A percentile compares a stretch with the other conserved stretches of the same genome.
These are phyloP conservation scores for Miopithecus talapoin DNA, from an alignment of 2,797 vertebrate genomes.

Conservation along the genomic window DNA sequence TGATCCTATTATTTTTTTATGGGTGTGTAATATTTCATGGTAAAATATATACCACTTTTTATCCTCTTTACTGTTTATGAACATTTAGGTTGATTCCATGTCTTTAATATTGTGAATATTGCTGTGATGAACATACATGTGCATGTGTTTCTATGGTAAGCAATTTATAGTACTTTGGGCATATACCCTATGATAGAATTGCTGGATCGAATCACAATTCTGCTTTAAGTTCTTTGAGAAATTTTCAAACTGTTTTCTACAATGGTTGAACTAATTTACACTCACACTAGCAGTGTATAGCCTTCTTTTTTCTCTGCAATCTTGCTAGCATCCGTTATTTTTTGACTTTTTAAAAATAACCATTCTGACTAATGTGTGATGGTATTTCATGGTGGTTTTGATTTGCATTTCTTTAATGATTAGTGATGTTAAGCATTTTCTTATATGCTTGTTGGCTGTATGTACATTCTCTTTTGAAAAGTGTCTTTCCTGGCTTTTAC, in stretches of 20 bases:
- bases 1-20: neutral
- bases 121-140: neutral
- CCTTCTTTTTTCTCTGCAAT: no score
- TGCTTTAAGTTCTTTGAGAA: neutral
- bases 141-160: neutral
- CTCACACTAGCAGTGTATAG: no score
- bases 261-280: no score
- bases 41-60: neutral
- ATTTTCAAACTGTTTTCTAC: no score
- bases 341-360: no score
- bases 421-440: neutral
- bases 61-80: neutral
- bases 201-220: neutral
- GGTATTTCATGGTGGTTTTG: neutral
- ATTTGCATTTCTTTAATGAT: neutral
- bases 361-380: no score
- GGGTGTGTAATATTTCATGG: neutral
- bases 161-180: neutral
- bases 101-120: no score
- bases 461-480: neutral
- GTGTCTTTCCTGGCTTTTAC: neutral
- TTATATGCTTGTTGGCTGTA: neutral
- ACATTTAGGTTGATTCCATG: neutral
- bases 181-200: neutral
- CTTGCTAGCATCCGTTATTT: no score